Evolutionary conservation across 2,888 invertebrate genomes (phyloP).

Genomic region (Drosophila yooni): DNA sequence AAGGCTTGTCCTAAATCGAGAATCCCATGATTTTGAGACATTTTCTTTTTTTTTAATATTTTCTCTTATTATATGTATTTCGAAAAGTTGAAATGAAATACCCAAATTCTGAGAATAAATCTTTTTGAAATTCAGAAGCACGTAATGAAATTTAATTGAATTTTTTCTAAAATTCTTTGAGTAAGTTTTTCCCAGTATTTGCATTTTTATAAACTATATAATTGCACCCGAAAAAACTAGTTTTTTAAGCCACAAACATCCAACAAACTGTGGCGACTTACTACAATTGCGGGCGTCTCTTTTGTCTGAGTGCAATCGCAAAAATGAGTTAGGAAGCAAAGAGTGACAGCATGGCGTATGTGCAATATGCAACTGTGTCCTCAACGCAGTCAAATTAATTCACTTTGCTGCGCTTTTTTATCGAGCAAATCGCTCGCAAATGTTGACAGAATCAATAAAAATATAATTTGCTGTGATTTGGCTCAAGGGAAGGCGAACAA

Average conservation of each 20-base stretch:
- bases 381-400: slow-evolving; percentile 66
- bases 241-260: too few relatives aligned
- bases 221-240: too few relatives aligned
- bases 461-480: slow-evolving; percentile 79
- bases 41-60: background rate
- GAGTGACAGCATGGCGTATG: slow-evolving; percentile 46
- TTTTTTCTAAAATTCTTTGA: too few relatives aligned
- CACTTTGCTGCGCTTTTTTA: slow-evolving; percentile 68
- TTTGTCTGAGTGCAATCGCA: background rate
- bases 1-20: background rate
- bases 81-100: background rate
- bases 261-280: background rate
- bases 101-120: background rate
- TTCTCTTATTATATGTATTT: background rate
- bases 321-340: too few relatives aligned
- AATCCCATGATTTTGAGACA: background rate
- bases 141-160: background rate
- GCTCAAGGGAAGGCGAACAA: slow-evolving; percentile 65
- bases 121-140: background rate
- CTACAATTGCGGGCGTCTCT: background rate
- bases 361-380: slow-evolving; percentile 48
- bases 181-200: too few relatives aligned
- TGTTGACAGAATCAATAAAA: slow-evolving; percentile 75
- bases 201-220: too few relatives aligned
- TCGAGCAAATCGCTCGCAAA: slow-evolving; percentile 72